Base-by-base conservation (phyloP, 1,140 invertebrate genomes). In the Megalonaias nervosa region DNA sequence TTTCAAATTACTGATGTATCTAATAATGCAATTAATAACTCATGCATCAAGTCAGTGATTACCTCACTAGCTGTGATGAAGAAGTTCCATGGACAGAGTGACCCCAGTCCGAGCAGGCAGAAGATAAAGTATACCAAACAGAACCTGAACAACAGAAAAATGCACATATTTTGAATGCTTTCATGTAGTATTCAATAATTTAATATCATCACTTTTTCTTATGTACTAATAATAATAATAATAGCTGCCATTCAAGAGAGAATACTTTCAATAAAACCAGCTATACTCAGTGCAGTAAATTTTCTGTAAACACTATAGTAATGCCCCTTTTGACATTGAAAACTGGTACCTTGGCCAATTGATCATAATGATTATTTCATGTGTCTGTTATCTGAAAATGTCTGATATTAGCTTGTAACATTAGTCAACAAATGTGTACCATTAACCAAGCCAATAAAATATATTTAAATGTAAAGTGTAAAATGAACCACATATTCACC, bases 11-110 rank as follows among this genome's bases (percentile, higher is more conserved):
- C 0, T 48, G 38, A 48, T 48, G 38, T 48, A 48, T 48, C 6
- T 48, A 11, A 48, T 11, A 48, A 48, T 48, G 38, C 38, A 48
- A 48, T 9, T 48, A 48, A 48, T 48, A 48, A 48, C 38, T 48
- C 38, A 48, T 48, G 38, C 38, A 48, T 11, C 11, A 11, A 48
- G 38, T 48, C 38, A 48, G 67, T 74, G 94, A 94, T 94, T 92
- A 98, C 97, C 92, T 97, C 95, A 92, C 97, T 95, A 26, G 97
- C 97, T 77, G 97, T 98, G 55, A 98, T 95, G 87, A 98, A 97
- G 90, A 98, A 98, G 89, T 97, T 98, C 97, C 97, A 99, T 77
- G 97, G 96, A 23, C 97, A 93, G 71, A 98, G 91, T 38, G 96
- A 96, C 67, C 95, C 95, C 84, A 98, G 94, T 62, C 97, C 97